phyloP scores from a whole-genome alignment of 2,888 invertebrate species.

The Blastobasis lacticolella region DNA sequence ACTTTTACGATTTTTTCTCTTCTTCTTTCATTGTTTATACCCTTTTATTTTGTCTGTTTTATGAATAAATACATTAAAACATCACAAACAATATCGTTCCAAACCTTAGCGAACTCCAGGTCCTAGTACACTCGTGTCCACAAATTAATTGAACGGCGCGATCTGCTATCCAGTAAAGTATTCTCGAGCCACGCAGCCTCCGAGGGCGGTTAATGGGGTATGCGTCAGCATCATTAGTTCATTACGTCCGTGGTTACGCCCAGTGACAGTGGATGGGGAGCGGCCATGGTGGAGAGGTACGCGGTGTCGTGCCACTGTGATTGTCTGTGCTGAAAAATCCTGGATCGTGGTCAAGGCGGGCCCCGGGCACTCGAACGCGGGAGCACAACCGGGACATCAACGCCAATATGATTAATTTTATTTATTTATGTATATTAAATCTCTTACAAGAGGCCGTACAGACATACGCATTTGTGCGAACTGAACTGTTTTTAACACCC shows the following conservation, averaged over 20 bases:
- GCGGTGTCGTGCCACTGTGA: neutral
- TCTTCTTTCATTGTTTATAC: too few species aligned
- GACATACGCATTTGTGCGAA: too few species aligned
- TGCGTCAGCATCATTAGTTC: conserved; percentile 64
- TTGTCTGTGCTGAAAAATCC: neutral
- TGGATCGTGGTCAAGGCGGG: neutral
- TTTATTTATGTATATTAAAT: neutral
- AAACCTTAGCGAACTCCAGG: too few species aligned
- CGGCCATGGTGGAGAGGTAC: conserved; percentile 2
- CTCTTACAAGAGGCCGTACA: neutral
- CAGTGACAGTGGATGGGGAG: conserved; percentile 23
- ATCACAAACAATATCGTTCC: too few species aligned
- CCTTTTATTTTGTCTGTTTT: too few species aligned
- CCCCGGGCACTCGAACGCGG: neutral
- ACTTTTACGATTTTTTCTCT: too few species aligned
- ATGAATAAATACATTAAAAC: too few species aligned
- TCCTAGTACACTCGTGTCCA: too few species aligned
- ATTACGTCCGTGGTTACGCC: conserved; percentile 52
- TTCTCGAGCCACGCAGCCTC: too few species aligned
- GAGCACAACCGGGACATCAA: neutral
- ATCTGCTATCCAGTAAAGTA: too few species aligned
- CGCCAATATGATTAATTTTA: neutral
- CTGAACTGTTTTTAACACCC: too few species aligned
- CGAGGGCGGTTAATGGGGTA: conserved; percentile 29
- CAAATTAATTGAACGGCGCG: too few species aligned